Evolutionary conservation across 2,797 vertebrate species (phyloP).

Genomic region (Sebastes aleutianus): DNA sequence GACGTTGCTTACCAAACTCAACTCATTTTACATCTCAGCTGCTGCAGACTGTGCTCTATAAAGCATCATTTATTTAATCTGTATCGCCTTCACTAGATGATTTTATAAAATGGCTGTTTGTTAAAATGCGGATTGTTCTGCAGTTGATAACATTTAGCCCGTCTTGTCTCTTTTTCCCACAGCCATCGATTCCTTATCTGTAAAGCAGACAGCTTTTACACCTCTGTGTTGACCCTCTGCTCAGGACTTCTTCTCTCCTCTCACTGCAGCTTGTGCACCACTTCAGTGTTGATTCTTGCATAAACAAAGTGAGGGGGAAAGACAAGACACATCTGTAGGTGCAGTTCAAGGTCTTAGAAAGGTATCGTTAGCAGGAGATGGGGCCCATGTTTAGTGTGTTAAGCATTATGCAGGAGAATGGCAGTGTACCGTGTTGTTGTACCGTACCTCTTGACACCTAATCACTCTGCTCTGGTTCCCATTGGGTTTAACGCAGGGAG

Average conservation of each 20-base stretch:
- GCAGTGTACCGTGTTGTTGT: conserved; percentile 9
- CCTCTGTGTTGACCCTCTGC: background rate
- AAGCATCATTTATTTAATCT: background rate
- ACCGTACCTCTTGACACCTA: background rate
- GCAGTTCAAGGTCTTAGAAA: conserved; percentile 28
- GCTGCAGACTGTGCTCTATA: background rate
- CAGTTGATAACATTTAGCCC: background rate
- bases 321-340: conserved; percentile 10
- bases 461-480: conserved; percentile 12
- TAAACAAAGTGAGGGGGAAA: background rate
- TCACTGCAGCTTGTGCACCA: background rate
- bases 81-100: background rate
- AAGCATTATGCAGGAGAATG: background rate
- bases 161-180: conserved; percentile 10
- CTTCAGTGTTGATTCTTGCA: conserved; percentile 10
- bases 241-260: background rate
- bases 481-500: background rate
- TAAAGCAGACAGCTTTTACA: conserved; percentile 3
- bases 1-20: background rate
- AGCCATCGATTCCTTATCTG: background rate
- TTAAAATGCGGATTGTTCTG: background rate
- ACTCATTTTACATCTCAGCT: background rate
- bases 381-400: conserved; percentile 23
- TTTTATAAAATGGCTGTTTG: background rate
- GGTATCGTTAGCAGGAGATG: conserved; percentile 7